Percentiles rank a stretch among this genome's conserved stretches.
Evolutionary conservation across 2,888 invertebrate genomes (phyloP).

Genomic region (Lithosia quadra): DNA sequence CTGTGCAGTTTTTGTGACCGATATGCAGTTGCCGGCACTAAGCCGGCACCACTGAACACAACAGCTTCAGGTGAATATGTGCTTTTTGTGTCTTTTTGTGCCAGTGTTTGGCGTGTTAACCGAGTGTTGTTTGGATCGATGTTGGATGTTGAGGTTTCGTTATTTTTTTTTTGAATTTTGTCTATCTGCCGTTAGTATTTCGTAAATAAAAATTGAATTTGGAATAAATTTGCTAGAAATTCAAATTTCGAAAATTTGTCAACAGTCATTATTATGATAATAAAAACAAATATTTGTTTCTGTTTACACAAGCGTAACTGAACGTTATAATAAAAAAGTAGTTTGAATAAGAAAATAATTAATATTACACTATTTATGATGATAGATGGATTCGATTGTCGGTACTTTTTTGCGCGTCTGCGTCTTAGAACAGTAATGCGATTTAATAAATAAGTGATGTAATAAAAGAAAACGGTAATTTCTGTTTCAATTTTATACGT

Average conservation of each 20-base stretch:
- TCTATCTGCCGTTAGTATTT: not conserved
- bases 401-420: constrained; percentile 33
- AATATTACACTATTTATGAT: not conserved
- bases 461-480: not conserved
- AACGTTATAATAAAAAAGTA: not conserved
- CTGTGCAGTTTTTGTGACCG: constrained; percentile 58
- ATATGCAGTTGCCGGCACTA: constrained; percentile 72
- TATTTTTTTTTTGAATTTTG: not conserved
- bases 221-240: not conserved
- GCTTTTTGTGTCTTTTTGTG: constrained; percentile 20
- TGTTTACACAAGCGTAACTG: not conserved
- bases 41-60: constrained; percentile 68
- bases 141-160: constrained; percentile 1
- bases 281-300: not conserved
- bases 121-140: constrained; percentile 23
- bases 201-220: not conserved
- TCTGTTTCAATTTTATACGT: not conserved
- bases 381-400: not conserved
- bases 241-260: not conserved
- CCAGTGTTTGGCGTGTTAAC: constrained; percentile 8
- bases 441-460: not conserved
- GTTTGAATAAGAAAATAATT: too few relatives aligned
- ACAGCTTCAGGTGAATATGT: constrained; percentile 68
- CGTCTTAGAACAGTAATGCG: constrained; percentile 6
- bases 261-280: not conserved